Percentiles rank a stretch among this genome's conserved stretches.
Conservation (phyloP, 2,888 invertebrate species). For the Lepetodrilus schrolli region DNA sequence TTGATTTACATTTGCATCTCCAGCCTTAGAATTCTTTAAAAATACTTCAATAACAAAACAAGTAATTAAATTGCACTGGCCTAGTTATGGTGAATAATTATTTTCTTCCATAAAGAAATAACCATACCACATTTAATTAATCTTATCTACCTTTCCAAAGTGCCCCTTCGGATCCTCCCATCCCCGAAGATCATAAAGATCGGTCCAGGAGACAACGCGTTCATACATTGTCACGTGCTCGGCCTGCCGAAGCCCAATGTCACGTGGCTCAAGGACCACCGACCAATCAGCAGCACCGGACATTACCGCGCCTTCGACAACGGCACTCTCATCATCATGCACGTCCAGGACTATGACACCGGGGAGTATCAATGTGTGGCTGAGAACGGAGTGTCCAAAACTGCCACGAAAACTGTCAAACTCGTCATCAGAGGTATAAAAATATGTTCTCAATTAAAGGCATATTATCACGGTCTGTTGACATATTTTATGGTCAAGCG, state of each 20-base stretch:
- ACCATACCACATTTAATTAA: too few species aligned
- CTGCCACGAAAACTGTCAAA: constrained; percentile 79
- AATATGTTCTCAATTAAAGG: too few species aligned
- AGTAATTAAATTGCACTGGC: too few species aligned
- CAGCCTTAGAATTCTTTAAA: too few species aligned
- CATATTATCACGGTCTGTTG: neutral
- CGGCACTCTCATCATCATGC: constrained; percentile 82
- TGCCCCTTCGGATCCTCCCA: constrained; percentile 63
- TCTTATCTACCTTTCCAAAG: too few species aligned
- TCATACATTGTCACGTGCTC: constrained; percentile 68
- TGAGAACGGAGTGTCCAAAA: constrained; percentile 83
- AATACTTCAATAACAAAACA: too few species aligned
- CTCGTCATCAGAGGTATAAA: constrained; percentile 87
- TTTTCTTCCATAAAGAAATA: too few species aligned
- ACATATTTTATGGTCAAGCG: too few species aligned
- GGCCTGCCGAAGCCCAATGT: constrained; percentile 65
- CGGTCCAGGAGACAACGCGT: constrained; percentile 60
- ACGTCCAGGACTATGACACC: constrained; percentile 82
- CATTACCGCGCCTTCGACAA: constrained; percentile 73
- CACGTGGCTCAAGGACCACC: constrained; percentile 58
- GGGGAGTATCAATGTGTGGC: constrained; percentile 90
- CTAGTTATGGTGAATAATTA: too few species aligned
- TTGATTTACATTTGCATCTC: too few species aligned
- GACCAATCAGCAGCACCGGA: constrained; percentile 41
- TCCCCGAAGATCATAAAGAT: constrained; percentile 62